A percentile compares a stretch with the other conserved stretches of the same genome.
phyloP scores from a whole-genome alignment of 2,113 vertebrate genomes.

The Colistium nudipinnis region DNA sequence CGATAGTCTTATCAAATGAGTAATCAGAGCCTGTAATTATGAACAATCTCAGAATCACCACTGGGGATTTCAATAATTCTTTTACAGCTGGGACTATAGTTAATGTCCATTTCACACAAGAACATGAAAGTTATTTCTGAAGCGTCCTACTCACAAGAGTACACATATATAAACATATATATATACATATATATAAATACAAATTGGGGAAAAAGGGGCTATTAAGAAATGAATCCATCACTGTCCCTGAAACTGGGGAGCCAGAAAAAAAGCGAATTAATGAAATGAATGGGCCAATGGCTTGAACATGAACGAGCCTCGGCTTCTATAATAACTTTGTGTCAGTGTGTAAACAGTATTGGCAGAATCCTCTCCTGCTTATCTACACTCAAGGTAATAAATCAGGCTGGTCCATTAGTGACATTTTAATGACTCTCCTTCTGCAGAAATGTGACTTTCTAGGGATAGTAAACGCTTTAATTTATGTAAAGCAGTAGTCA shows the following conservation, averaged over 20 bases:
- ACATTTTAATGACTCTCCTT: neutral
- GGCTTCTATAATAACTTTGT: neutral
- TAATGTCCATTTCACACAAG: neutral
- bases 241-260: too few relatives aligned
- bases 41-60: neutral
- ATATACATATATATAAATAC: too few relatives aligned
- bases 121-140: neutral
- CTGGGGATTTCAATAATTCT: neutral
- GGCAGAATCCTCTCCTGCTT: neutral
- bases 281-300: neutral
- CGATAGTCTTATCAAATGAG: slow-evolving; percentile 13
- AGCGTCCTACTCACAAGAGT: neutral
- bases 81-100: neutral
- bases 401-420: neutral
- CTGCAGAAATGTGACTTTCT: neutral
- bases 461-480: neutral
- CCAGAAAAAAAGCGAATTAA: neutral
- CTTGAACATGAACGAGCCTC: neutral
- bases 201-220: too few relatives aligned
- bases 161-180: too few relatives aligned
- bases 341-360: neutral
- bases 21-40: slow-evolving; percentile 17
- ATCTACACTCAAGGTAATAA: neutral
- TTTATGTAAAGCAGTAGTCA: neutral
- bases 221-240: too few relatives aligned